phyloP scores from a whole-genome alignment of 2,888 invertebrate species.

The Temnothorax unifasciatus region DNA sequence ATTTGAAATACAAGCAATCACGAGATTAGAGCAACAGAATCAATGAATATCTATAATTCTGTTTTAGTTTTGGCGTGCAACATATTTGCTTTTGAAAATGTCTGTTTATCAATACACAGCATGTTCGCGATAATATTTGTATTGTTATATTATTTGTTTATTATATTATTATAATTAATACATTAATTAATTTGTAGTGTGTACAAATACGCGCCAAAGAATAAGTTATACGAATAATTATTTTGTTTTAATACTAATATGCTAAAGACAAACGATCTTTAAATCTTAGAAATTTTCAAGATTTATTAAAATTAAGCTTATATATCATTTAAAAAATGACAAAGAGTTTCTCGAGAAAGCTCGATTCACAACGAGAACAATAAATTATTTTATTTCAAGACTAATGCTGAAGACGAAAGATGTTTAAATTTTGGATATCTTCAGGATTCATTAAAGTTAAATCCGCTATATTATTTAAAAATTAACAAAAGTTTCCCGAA shows the following conservation, averaged over 20 bases:
- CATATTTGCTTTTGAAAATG: neutral
- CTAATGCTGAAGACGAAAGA: neutral
- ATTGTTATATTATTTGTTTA: neutral
- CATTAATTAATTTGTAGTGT: neutral
- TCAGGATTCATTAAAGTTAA: neutral
- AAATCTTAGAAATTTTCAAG: neutral
- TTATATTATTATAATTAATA: neutral
- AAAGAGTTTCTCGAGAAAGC: neutral
- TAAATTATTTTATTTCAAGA: neutral
- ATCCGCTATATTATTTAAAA: neutral
- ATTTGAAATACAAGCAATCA: neutral
- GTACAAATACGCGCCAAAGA: neutral
- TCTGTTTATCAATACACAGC: neutral
- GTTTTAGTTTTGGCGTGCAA: neutral
- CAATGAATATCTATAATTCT: neutral
- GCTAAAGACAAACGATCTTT: neutral
- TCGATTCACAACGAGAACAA: neutral
- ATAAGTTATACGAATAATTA: neutral
- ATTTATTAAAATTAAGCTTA: neutral
- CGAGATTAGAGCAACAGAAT: neutral
- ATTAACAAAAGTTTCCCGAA: neutral
- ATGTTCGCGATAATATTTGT: neutral
- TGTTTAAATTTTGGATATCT: neutral
- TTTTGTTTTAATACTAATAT: neutral
- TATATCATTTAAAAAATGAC: neutral